Evolutionary conservation across 2,797 vertebrate species (phyloP).

Genomic region (Eleutherodactylus coqui): DNA sequence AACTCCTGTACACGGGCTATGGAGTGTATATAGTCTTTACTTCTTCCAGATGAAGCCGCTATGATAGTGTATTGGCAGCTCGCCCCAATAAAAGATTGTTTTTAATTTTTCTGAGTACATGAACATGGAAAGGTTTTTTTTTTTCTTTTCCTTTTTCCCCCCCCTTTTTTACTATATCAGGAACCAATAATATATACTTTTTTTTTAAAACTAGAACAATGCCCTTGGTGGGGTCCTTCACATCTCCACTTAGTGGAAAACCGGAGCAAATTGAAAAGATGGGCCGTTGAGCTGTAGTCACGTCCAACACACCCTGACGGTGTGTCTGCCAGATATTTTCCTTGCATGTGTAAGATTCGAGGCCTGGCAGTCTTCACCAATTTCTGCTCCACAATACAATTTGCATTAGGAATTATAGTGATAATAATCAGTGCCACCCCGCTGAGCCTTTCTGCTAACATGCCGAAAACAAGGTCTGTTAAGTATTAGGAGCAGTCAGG

Average conservation of each 20-base stretch:
- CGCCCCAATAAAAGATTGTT: neutral
- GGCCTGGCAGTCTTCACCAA: slow-evolving; percentile 21
- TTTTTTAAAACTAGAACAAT: neutral
- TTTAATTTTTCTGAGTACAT: slow-evolving; percentile 6
- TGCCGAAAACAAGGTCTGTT: slow-evolving; percentile 52
- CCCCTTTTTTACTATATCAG: neutral
- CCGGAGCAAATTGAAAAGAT: slow-evolving; percentile 28
- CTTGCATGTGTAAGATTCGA: slow-evolving; percentile 15
- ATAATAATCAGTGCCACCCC: slow-evolving; percentile 59
- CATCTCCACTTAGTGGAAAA: slow-evolving; percentile 17
- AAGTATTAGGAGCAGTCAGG: slow-evolving; percentile 54
- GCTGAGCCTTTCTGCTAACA: slow-evolving; percentile 46
- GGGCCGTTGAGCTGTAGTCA: slow-evolving; percentile 16
- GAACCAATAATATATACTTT: neutral
- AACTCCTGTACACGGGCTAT: neutral
- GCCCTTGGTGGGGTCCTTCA: slow-evolving; percentile 12
- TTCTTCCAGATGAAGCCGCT: neutral
- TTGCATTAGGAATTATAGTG: slow-evolving; percentile 57
- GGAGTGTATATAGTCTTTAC: neutral
- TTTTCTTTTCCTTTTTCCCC: neutral
- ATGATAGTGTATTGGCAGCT: neutral
- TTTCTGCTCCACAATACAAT: slow-evolving; percentile 45
- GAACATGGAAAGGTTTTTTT: neutral
- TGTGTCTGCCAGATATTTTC: slow-evolving; percentile 40
- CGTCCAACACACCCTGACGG: slow-evolving; percentile 8